Evolutionary conservation across 1,140 invertebrate genomes (phyloP), one percentile per base, ranked within the genome.

Genomic region (Penaeus japonicus): DNA sequence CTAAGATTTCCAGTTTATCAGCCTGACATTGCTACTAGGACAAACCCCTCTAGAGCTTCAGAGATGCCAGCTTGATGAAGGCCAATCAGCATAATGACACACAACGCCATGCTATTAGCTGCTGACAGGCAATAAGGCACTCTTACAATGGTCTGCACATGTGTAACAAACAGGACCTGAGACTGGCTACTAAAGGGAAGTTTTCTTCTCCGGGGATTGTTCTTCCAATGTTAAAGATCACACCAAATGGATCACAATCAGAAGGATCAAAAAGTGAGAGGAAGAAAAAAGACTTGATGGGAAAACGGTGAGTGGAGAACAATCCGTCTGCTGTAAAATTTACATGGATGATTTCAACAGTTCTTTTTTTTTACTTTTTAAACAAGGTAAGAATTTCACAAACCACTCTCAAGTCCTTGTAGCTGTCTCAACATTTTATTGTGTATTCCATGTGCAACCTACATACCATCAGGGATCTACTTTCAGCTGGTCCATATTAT

Each of bases 401-500:
- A 78, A 78, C 77, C 77, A 78, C 47, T 78, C 77, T 78, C 77
- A 78, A 39, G 77, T 78, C 39, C 77, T n/a, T 53, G 24, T 47
- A 47, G 47, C 20, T 78, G 77, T 78, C 32, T 39, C 32, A 24
- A 24, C n/a, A 24, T 78, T 78, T 39, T 39, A 39, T 10, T 39
- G 39, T 39, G 77, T 53, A 20, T 78, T 78, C 77, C 77, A 53
- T n/a, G 54, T 78, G 54, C 77, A 78, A 17, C 77, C 77, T 78
- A 78, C 35, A 78, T 32, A 77, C 22, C 32, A 84, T 70, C 82
- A 84, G 65, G 82, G 82, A 75, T 84, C 82, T 84, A 84, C 82
- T 39, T 39, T 39, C 39, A 39, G 39, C 39, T 39, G 39, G 39
- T 39, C 39, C 39, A 39, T 39, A 4, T 39, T 39, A 39, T 39